A percentile compares a stretch with the other conserved stretches of the same genome.
Evolutionary conservation across 2,113 vertebrate genomes (phyloP).

Genomic region (Festucalex cinctus): DNA sequence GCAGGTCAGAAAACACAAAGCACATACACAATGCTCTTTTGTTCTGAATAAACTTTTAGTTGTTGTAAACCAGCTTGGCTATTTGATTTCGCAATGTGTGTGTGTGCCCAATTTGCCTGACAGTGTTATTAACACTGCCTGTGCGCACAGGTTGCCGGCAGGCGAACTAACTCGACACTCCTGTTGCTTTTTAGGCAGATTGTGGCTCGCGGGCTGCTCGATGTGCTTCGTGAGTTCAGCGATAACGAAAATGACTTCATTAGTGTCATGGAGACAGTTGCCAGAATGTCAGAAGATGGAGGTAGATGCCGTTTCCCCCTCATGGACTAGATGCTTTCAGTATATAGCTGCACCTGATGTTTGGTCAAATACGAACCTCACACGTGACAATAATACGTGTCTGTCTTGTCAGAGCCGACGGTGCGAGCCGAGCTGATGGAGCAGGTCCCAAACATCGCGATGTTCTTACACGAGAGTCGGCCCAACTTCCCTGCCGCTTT

Average conservation of each 20-base stretch:
- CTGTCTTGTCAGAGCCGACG: constrained; percentile 77
- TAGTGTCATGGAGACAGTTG: constrained; percentile 83
- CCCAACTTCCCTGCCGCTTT: constrained; percentile 81
- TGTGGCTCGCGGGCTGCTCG: constrained; percentile 84
- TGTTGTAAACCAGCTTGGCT: constrained; percentile 26
- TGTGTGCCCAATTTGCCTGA: background rate
- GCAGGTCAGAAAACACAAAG: constrained; percentile 2
- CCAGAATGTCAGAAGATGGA: constrained; percentile 87
- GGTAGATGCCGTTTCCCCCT: constrained; percentile 64
- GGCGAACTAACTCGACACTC: constrained; percentile 40
- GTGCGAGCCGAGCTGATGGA: constrained; percentile 88
- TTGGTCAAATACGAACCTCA: background rate
- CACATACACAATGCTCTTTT: background rate
- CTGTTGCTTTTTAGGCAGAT: constrained; percentile 78
- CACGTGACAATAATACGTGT: background rate
- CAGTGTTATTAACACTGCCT: background rate
- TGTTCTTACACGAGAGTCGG: constrained; percentile 85
- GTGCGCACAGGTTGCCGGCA: constrained; percentile 1
- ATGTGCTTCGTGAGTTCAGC: constrained; percentile 84
- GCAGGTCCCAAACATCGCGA: constrained; percentile 83
- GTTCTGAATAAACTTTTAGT: background rate
- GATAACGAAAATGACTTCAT: constrained; percentile 84
- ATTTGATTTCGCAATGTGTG: constrained; percentile 7
- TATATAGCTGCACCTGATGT: background rate
- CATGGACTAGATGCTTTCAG: constrained; percentile 2